Conservation (phyloP, 2,113 vertebrate species). For the Ciconia maguari region DNA sequence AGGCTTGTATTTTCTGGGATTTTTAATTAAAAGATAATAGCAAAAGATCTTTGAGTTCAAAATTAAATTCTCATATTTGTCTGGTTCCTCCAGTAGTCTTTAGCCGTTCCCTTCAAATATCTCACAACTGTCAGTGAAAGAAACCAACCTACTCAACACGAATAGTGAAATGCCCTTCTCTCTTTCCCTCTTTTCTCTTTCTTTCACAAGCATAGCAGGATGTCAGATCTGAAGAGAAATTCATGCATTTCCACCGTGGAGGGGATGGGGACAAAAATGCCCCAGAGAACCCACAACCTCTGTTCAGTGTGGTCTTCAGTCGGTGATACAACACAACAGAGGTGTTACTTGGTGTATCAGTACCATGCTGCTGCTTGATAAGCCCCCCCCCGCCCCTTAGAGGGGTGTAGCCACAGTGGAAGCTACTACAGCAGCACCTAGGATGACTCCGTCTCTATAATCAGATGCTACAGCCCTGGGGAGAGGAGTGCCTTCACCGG, state of each 20-base stretch:
- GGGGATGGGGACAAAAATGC: background rate
- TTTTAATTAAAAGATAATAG: conserved; percentile 48
- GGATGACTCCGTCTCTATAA: background rate
- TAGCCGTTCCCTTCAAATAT: background rate
- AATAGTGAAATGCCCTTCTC: background rate
- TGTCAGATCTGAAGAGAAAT: background rate
- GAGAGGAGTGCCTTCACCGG: background rate
- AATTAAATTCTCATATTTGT: background rate
- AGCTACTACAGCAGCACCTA: background rate
- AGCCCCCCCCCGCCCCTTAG: background rate
- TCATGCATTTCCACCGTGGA: background rate
- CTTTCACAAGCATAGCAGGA: background rate
- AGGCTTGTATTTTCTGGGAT: background rate
- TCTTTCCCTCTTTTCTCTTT: background rate
- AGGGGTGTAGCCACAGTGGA: background rate
- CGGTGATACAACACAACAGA: background rate
- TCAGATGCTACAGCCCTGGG: background rate
- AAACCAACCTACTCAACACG: background rate
- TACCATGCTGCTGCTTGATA: background rate
- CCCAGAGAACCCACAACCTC: background rate
- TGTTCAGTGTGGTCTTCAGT: background rate
- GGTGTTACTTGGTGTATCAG: background rate
- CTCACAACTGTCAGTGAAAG: background rate
- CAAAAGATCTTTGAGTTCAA: background rate
- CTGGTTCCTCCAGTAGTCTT: background rate